phyloP scores from a whole-genome alignment of 1,140 invertebrate species.

The Oppia nitens region DNA sequence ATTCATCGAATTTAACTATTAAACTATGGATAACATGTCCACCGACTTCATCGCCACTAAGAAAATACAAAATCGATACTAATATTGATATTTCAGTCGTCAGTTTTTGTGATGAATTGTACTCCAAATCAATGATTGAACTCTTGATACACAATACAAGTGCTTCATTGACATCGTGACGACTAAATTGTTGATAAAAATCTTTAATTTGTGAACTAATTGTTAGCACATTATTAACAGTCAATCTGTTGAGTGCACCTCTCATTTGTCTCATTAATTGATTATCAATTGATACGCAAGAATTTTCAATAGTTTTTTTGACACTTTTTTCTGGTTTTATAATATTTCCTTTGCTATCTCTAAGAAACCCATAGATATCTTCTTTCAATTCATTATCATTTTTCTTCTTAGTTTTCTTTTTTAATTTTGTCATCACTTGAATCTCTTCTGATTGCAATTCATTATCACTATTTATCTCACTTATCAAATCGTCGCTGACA shows the following conservation, averaged over 20 bases:
- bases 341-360: conserved; percentile 12
- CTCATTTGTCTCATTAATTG: conserved; percentile 3
- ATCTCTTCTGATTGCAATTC: conserved; percentile 1
- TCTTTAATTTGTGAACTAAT: conserved; percentile 11
- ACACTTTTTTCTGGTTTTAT: not conserved
- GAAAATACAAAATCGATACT: conserved; percentile 7
- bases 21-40: conserved; percentile 8
- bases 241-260: conserved; percentile 15
- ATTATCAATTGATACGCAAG: not conserved
- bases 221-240: conserved; percentile 1
- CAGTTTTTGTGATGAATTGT: conserved; percentile 9
- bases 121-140: not conserved
- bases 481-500: not conserved
- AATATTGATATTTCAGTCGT: conserved; percentile 12
- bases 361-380: conserved; percentile 14
- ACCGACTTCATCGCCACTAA: conserved; percentile 16
- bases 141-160: conserved; percentile 7
- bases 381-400: not conserved
- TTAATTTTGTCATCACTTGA: conserved; percentile 1
- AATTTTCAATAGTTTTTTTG: not conserved
- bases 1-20: conserved; percentile 9
- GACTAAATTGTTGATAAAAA: conserved; percentile 2
- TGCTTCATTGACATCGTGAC: not conserved
- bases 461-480: conserved; percentile 7
- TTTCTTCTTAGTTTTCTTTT: conserved; percentile 1